These are phyloP conservation scores for Papilio demoleus DNA, from an alignment of 2,888 invertebrate genomes.

Conservation along the genomic window DNA sequence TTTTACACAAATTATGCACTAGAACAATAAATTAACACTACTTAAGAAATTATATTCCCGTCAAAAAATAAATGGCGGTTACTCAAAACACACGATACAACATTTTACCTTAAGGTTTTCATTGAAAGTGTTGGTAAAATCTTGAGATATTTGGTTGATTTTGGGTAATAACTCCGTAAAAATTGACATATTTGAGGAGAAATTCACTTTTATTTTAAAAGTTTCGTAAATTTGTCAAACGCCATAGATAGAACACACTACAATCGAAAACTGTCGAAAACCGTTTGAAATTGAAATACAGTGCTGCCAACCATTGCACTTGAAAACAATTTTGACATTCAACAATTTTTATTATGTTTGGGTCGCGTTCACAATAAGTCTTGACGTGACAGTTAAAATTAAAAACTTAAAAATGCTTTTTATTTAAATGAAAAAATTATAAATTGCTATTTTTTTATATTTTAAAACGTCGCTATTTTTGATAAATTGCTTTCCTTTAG, in stretches of 20 bases:
- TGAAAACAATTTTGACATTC: conserved; percentile 28
- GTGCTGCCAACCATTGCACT: conserved; percentile 54
- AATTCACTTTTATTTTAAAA: conserved; percentile 57
- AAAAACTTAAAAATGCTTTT: background rate
- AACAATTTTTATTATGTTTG: conserved; percentile 4
- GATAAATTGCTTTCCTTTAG: too few species aligned
- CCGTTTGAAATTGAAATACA: conserved; percentile 77
- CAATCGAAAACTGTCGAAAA: conserved; percentile 77
- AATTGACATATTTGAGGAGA: conserved; percentile 72
- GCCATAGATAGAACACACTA: conserved; percentile 67
- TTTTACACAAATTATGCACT: conserved; percentile 12
- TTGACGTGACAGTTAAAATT: background rate
- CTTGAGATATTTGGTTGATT: conserved; percentile 64
- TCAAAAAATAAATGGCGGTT: conserved; percentile 31
- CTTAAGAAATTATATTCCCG: background rate
- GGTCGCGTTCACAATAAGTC: conserved; percentile 36
- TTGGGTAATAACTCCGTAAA: conserved; percentile 71
- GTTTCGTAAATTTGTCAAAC: conserved; percentile 64
- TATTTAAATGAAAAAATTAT: too few species aligned
- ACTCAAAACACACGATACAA: conserved; percentile 35
- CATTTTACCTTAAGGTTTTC: conserved; percentile 69
- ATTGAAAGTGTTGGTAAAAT: conserved; percentile 59
- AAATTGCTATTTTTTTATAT: too few species aligned
- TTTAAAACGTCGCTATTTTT: too few species aligned
- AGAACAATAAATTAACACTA: conserved; percentile 33